These are phyloP conservation scores for Cuniculus paca DNA, from an alignment of 2,797 vertebrate species.

Conservation along the genomic window DNA sequence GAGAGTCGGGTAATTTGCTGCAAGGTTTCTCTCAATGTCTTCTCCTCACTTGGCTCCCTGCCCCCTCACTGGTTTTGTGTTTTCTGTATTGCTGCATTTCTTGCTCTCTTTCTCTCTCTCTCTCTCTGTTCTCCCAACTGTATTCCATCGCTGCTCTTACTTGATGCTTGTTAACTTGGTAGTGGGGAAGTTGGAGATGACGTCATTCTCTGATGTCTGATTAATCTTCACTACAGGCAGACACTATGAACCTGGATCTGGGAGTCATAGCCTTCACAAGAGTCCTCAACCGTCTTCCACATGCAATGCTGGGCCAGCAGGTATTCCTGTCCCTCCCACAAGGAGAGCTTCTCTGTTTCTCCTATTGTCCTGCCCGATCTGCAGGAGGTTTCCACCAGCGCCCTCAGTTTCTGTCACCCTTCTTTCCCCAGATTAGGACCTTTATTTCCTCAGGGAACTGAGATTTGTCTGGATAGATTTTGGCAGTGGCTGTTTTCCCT, in stretches of 20 bases:
- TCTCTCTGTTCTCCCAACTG: background rate
- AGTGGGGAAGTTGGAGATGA: background rate
- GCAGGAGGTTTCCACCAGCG: background rate
- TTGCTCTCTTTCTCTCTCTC: background rate
- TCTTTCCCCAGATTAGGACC: background rate
- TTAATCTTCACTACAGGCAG: background rate
- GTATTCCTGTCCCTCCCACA: background rate
- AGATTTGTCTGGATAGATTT: background rate
- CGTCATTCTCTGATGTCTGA: background rate
- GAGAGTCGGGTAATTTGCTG: background rate
- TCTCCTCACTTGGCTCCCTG: background rate
- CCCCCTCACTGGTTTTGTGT: background rate
- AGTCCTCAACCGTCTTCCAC: background rate
- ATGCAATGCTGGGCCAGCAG: background rate
- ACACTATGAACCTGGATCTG: background rate
- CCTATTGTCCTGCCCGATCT: background rate
- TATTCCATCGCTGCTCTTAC: background rate
- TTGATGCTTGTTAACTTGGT: conserved; percentile 26
- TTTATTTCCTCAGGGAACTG: background rate
- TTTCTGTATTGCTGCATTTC: background rate
- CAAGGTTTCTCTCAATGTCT: conserved; percentile 20
- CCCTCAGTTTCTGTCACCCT: background rate
- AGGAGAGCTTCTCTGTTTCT: background rate
- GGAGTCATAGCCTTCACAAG: background rate
- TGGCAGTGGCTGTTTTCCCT: background rate